A percentile compares a stretch with the other conserved stretches of the same genome.
Conservation (phyloP, 2,888 invertebrate species). For the Amphipyra berbera region DNA sequence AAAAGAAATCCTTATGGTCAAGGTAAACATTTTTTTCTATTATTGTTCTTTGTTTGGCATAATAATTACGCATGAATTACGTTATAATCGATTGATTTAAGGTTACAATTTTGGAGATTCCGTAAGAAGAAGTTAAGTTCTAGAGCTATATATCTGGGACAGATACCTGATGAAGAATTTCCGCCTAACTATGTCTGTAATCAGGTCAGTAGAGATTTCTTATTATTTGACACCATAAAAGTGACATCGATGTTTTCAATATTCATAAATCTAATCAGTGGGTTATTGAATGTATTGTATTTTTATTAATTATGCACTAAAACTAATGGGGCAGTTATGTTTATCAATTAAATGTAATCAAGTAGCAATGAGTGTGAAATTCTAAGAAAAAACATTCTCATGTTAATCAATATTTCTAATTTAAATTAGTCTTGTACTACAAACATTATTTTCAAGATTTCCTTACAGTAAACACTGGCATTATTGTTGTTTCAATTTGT, state of each 20-base stretch:
- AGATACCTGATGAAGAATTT: conserved; percentile 94
- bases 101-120: conserved; percentile 94
- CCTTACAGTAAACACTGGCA: too few species aligned
- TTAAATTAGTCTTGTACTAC: too few species aligned
- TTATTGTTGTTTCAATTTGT: too few species aligned
- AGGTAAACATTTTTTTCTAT: conserved; percentile 71
- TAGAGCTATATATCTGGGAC: conserved; percentile 94
- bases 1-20: conserved; percentile 84
- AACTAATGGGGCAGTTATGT: too few species aligned
- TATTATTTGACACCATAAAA: conserved; percentile 11
- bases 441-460: too few species aligned
- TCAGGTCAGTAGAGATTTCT: conserved; percentile 88
- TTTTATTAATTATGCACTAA: too few species aligned
- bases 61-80: conserved; percentile 40
- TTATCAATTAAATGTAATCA: too few species aligned
- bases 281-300: too few species aligned
- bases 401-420: too few species aligned
- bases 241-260: neutral
- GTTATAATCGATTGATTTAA: conserved; percentile 75
- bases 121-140: conserved; percentile 93
- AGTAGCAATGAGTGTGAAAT: too few species aligned
- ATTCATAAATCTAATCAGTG: too few species aligned
- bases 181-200: conserved; percentile 99
- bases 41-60: conserved; percentile 57
- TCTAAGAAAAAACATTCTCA: too few species aligned